A percentile compares a stretch with the other conserved stretches of the same genome.
These are phyloP conservation scores for Phthorimaea operculella DNA, from an alignment of 1,140 invertebrate species.

Conservation along the genomic window DNA sequence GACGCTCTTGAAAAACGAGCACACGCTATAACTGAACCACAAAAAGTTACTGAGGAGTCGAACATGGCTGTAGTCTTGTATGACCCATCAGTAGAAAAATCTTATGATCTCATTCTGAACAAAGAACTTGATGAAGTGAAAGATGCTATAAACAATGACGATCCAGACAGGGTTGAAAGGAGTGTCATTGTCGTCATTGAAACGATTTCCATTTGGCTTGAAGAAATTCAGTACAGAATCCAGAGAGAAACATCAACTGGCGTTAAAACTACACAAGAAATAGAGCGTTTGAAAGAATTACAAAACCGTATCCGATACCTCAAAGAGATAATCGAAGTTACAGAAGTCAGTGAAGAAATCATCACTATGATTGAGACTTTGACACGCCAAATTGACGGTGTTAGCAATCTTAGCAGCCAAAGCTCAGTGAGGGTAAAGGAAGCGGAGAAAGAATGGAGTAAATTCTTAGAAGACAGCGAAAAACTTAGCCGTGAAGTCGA, in stretches of 20 bases:
- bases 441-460: slow-evolving; percentile 76
- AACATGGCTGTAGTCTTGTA: slow-evolving; percentile 54
- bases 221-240: slow-evolving; percentile 84
- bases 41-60: slow-evolving; percentile 35
- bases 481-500: slow-evolving; percentile 67
- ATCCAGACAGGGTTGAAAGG: slow-evolving; percentile 73
- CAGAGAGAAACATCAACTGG: slow-evolving; percentile 58
- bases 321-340: slow-evolving; percentile 49
- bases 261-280: slow-evolving; percentile 33
- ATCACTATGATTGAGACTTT: slow-evolving; percentile 55
- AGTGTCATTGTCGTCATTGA: slow-evolving; percentile 80
- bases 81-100: slow-evolving; percentile 56
- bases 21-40: slow-evolving; percentile 39
- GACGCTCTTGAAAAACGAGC: slow-evolving; percentile 52
- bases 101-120: slow-evolving; percentile 62
- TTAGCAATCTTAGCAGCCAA: slow-evolving; percentile 71
- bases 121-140: slow-evolving; percentile 72
- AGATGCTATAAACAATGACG: slow-evolving; percentile 71
- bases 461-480: slow-evolving; percentile 72
- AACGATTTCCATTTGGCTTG: slow-evolving; percentile 82
- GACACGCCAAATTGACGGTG: slow-evolving; percentile 62
- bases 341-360: slow-evolving; percentile 58
- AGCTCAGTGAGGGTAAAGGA: slow-evolving; percentile 71
- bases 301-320: slow-evolving; percentile 45
- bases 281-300: slow-evolving; percentile 36